Conservation (phyloP, 2,113 vertebrate species). For the Malaclemys terrapin region DNA sequence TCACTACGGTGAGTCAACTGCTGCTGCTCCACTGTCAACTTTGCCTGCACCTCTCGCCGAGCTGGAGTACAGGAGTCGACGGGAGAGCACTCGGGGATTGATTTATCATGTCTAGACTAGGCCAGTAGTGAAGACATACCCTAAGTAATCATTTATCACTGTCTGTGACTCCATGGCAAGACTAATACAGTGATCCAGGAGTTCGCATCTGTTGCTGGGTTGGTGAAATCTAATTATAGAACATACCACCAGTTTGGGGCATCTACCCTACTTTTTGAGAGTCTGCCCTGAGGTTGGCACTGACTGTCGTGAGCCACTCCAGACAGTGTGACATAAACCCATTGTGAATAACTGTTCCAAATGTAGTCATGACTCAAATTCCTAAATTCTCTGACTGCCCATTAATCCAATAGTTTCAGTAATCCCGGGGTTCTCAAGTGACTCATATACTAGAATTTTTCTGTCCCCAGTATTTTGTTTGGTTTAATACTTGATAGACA, state of each 20-base stretch:
- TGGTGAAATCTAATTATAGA: not conserved
- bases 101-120: too few relatives aligned
- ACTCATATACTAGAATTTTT: not conserved
- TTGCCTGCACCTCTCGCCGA: too few relatives aligned
- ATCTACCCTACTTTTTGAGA: not conserved
- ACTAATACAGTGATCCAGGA: not conserved
- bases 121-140: too few relatives aligned
- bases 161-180: not conserved
- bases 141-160: too few relatives aligned
- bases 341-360: not conserved
- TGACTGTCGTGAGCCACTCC: too few relatives aligned
- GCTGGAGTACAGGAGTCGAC: too few relatives aligned
- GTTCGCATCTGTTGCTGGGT: not conserved
- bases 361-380: not conserved
- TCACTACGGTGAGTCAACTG: too few relatives aligned
- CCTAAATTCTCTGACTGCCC: not conserved
- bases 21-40: too few relatives aligned
- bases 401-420: not conserved
- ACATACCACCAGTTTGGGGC: not conserved
- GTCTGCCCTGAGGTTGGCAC: not conserved
- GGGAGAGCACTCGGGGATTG: too few relatives aligned
- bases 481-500: not conserved
- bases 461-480: not conserved
- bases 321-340: not conserved
- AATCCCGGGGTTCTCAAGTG: not conserved